A percentile compares a stretch with the other conserved stretches of the same genome.
These are phyloP conservation scores for Cepaea hortensis DNA, from an alignment of 2,888 invertebrate genomes.

Conservation along the genomic window DNA sequence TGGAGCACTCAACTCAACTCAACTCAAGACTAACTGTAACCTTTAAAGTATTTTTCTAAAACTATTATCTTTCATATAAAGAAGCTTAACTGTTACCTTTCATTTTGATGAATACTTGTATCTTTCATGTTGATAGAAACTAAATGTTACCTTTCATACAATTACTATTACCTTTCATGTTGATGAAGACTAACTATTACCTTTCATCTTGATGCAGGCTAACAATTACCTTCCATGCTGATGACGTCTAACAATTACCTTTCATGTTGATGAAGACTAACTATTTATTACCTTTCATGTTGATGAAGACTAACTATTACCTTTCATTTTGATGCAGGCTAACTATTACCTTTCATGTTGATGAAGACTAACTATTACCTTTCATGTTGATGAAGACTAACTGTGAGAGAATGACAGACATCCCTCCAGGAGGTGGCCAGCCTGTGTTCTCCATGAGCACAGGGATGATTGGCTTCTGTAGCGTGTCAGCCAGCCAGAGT, in stretches of 20 bases:
- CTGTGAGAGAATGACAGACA: slow-evolving; percentile 76
- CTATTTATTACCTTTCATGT: slow-evolving; percentile 54
- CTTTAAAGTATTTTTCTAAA: slow-evolving; percentile 75
- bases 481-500: slow-evolving; percentile 76
- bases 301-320: not conserved
- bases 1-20: too few species aligned
- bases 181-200: slow-evolving; percentile 56
- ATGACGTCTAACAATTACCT: slow-evolving; percentile 62
- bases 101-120: slow-evolving; percentile 77
- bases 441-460: slow-evolving; percentile 75
- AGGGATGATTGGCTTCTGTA: slow-evolving; percentile 77
- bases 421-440: slow-evolving; percentile 78
- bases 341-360: slow-evolving; percentile 62
- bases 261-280: slow-evolving; percentile 75
- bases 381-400: slow-evolving; percentile 77
- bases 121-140: not conserved
- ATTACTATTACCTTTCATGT: too few species aligned
- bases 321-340: too few species aligned
- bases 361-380: slow-evolving; percentile 63
- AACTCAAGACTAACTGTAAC: slow-evolving; percentile 56
- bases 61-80: not conserved
- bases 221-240: slow-evolving; percentile 66
- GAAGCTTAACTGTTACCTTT: slow-evolving; percentile 68
- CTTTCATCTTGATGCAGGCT: slow-evolving; percentile 77
- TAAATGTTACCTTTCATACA: too few species aligned